Conservation (phyloP, 1,140 invertebrate genomes). For the Neelides sp. region DNA sequence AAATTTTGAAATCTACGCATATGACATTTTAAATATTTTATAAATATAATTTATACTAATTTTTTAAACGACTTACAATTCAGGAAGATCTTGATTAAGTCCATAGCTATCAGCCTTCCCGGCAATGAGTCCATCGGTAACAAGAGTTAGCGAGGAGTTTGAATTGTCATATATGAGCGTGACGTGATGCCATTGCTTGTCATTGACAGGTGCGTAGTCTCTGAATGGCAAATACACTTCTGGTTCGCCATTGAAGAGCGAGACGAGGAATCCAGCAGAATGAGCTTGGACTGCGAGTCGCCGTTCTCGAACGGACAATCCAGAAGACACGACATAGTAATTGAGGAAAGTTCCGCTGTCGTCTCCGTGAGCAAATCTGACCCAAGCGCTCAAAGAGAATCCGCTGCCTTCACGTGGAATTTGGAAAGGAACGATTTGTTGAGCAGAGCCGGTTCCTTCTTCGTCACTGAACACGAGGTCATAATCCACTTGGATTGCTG, state of each 20-base stretch:
- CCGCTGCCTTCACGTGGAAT: constrained; percentile 33
- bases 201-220: constrained; percentile 84
- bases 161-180: constrained; percentile 63
- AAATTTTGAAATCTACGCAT: too few species aligned
- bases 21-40: too few species aligned
- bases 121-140: constrained; percentile 84
- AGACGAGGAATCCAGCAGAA: constrained; percentile 75
- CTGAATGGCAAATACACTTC: constrained; percentile 81
- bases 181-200: constrained; percentile 93
- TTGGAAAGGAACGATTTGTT: constrained; percentile 75
- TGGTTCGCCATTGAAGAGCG: constrained; percentile 71
- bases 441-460: constrained; percentile 63
- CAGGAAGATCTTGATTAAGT: constrained; percentile 57
- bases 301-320: constrained; percentile 47
- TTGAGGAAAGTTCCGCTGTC: constrained; percentile 87
- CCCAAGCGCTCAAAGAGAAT: constrained; percentile 86
- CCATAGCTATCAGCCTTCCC: constrained; percentile 76
- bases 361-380: constrained; percentile 79
- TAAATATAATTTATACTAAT: constrained; percentile 3
- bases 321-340: constrained; percentile 68
- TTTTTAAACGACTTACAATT: constrained; percentile 51
- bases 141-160: constrained; percentile 61
- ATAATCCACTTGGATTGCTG: constrained; percentile 87
- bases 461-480: constrained; percentile 88
- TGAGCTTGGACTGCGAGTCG: constrained; percentile 74